phyloP scores from a whole-genome alignment of 1,140 invertebrate species.

The Lasioglossum baleicum region DNA sequence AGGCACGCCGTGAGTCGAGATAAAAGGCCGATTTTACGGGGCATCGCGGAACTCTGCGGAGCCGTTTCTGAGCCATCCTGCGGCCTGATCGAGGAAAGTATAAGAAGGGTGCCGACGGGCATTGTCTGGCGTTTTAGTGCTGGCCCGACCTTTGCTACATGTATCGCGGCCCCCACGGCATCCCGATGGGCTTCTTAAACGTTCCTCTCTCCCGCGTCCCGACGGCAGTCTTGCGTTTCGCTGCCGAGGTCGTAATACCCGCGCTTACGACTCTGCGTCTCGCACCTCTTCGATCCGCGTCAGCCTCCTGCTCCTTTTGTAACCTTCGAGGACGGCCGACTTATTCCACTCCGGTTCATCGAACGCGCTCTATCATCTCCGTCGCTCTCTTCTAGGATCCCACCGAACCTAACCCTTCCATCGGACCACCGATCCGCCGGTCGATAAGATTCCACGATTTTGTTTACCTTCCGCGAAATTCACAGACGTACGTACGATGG shows the following conservation, averaged over 20 bases:
- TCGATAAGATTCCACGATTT: no score
- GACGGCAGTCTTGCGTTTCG: slow-evolving; percentile 51
- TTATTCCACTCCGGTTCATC: slow-evolving; percentile 2
- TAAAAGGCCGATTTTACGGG: slow-evolving; percentile 62
- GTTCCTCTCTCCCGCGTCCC: slow-evolving; percentile 21
- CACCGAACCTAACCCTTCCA: no score
- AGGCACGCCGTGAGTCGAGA: slow-evolving; percentile 41
- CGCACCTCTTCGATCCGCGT: slow-evolving; percentile 29
- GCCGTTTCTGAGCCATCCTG: slow-evolving; percentile 40
- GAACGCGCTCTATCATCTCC: slow-evolving; percentile 17
- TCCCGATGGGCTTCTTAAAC: slow-evolving; percentile 64
- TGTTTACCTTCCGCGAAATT: no score
- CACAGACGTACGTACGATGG: no score
- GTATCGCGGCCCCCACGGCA: slow-evolving; percentile 57
- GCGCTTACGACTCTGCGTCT: slow-evolving; percentile 50
- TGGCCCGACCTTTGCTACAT: slow-evolving; percentile 66
- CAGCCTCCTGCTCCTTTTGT: slow-evolving; percentile 10
- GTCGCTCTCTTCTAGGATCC: no score
- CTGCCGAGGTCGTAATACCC: slow-evolving; percentile 51
- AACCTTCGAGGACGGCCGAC: background rate
- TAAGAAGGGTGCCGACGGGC: slow-evolving; percentile 66
- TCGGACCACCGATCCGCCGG: no score
- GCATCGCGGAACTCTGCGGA: slow-evolving; percentile 44
- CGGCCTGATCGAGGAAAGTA: slow-evolving; percentile 52
- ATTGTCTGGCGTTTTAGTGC: slow-evolving; percentile 69